phyloP scores from a whole-genome alignment of 2,113 vertebrate genomes.

The Syngnathus typhle region DNA sequence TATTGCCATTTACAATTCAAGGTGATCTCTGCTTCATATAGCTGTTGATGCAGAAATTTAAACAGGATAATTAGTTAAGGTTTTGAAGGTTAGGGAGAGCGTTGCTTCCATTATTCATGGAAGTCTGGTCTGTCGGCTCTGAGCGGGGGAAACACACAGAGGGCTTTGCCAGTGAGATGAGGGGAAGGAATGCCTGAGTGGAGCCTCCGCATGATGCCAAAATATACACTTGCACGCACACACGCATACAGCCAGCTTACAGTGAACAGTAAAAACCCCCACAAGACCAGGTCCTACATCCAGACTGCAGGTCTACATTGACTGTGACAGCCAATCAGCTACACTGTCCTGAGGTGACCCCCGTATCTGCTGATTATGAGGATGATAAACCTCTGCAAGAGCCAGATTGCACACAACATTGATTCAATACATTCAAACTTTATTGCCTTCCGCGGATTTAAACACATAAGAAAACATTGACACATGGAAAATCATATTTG shows the following conservation, averaged over 20 bases:
- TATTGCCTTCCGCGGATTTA: neutral
- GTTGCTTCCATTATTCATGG: slow-evolving; percentile 64
- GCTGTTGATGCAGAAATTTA: slow-evolving; percentile 48
- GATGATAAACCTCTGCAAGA: no score
- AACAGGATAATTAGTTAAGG: slow-evolving; percentile 51
- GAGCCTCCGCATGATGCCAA: slow-evolving; percentile 29
- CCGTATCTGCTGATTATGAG: neutral
- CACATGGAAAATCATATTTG: no score
- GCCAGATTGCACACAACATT: neutral
- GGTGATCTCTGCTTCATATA: slow-evolving; percentile 36
- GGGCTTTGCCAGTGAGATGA: slow-evolving; percentile 48
- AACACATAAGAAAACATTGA: no score
- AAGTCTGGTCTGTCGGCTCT: slow-evolving; percentile 51
- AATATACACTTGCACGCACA: slow-evolving; percentile 22
- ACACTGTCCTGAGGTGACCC: slow-evolving; percentile 39
- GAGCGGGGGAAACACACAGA: slow-evolving; percentile 52
- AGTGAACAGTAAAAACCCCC: slow-evolving; percentile 16
- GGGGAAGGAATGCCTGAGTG: slow-evolving; percentile 39
- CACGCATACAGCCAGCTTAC: slow-evolving; percentile 17
- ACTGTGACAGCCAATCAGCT: slow-evolving; percentile 31
- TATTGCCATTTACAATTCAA: slow-evolving; percentile 28
- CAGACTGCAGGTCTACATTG: slow-evolving; percentile 20
- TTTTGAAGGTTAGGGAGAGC: slow-evolving; percentile 49
- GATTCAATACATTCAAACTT: neutral
- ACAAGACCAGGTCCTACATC: slow-evolving; percentile 3